These are phyloP conservation scores for Cliona cf. orientalis DNA, from an alignment of 37 sponge, comb jelly and placozoan genomes.

Conservation along the genomic window DNA sequence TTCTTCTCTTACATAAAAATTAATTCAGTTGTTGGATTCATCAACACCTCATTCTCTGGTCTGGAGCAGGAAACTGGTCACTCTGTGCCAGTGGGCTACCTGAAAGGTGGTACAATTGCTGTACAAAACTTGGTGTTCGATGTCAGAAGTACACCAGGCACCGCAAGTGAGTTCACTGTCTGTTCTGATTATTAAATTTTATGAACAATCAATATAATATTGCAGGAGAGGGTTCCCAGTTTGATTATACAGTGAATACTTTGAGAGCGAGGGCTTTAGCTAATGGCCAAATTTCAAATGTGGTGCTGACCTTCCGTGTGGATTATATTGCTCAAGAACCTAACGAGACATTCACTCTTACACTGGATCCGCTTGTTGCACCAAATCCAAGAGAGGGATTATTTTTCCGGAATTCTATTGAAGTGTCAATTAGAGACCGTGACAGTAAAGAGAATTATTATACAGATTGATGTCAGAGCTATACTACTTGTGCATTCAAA, in stretches of 20 bases:
- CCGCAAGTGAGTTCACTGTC: too few relatives aligned
- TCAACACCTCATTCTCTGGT: neutral
- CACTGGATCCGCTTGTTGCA: neutral
- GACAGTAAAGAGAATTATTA: too few relatives aligned
- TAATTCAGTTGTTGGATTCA: conserved; percentile 14
- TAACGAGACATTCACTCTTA: neutral
- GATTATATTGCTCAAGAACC: conserved; percentile 10
- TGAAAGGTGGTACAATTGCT: neutral
- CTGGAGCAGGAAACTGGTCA: neutral
- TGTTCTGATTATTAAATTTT: too few relatives aligned
- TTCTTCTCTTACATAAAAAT: too few relatives aligned
- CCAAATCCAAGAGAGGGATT: neutral
- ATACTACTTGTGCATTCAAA: too few relatives aligned
- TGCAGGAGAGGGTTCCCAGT: neutral
- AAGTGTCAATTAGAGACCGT: too few relatives aligned
- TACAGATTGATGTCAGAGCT: too few relatives aligned
- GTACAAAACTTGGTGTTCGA: neutral
- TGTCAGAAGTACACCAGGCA: too few relatives aligned
- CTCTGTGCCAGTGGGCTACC: neutral
- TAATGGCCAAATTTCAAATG: neutral
- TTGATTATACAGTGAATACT: neutral
- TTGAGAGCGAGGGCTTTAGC: neutral
- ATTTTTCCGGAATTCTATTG: too few relatives aligned
- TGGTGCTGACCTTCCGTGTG: neutral
- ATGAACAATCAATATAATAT: neutral